A percentile compares a stretch with the other conserved stretches of the same genome.
Evolutionary conservation across 2,797 vertebrate species (phyloP).

Genomic region (Sarcophilus harrisii): DNA sequence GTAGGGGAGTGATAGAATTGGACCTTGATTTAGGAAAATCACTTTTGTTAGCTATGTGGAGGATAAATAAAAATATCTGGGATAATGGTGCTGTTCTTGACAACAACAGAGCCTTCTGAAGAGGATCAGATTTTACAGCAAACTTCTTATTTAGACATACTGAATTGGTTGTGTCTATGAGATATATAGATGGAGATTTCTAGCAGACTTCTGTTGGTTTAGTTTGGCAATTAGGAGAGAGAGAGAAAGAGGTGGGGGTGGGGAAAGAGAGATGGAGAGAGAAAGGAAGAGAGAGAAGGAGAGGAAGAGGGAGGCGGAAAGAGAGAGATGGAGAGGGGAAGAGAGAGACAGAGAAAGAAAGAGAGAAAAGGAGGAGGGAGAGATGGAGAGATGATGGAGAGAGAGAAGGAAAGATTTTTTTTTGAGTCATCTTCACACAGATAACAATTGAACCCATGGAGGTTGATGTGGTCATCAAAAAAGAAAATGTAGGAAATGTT

Average conservation of each 20-base stretch:
- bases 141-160: neutral
- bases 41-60: neutral
- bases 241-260: too few relatives aligned
- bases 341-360: too few relatives aligned
- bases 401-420: neutral
- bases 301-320: neutral
- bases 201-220: neutral
- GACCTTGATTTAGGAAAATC: neutral
- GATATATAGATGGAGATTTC: neutral
- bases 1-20: neutral
- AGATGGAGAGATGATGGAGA: neutral
- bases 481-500: neutral
- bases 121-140: neutral
- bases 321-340: too few relatives aligned
- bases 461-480: neutral
- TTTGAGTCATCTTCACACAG: neutral
- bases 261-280: too few relatives aligned
- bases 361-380: too few relatives aligned
- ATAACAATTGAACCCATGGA: neutral
- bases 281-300: too few relatives aligned
- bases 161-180: neutral
- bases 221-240: neutral
- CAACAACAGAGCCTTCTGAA: neutral
- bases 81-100: neutral
- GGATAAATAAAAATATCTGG: neutral